phyloP scores from a whole-genome alignment of 2,113 vertebrate species.

The Ceyx cyanopectus region DNA sequence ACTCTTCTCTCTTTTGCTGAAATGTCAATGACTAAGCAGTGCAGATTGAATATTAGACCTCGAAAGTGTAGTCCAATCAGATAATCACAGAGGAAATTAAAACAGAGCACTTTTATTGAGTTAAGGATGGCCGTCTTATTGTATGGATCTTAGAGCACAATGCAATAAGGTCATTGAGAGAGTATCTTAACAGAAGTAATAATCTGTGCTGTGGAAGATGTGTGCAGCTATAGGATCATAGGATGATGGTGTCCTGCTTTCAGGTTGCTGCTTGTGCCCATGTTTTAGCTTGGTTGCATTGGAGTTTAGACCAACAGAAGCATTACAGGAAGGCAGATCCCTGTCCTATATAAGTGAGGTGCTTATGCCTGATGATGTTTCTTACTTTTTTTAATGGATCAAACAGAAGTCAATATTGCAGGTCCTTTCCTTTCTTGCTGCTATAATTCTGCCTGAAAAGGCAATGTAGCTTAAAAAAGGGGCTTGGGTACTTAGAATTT shows the following conservation, averaged over 20 bases:
- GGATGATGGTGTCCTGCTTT: neutral
- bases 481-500: neutral
- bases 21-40: neutral
- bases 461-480: neutral
- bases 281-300: neutral
- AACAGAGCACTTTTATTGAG: neutral
- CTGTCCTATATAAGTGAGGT: neutral
- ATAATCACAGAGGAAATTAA: constrained; percentile 1
- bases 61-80: neutral
- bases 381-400: neutral
- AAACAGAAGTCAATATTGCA: neutral
- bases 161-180: neutral
- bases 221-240: neutral
- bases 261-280: neutral
- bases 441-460: neutral
- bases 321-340: neutral
- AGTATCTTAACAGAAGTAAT: neutral
- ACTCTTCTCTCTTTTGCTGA: neutral
- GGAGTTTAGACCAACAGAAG: neutral
- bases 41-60: neutral
- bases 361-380: neutral
- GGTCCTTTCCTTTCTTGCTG: neutral
- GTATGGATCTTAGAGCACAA: neutral
- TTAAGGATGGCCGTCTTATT: neutral
- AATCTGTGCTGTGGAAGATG: neutral